These are phyloP conservation scores for Tragelaphus imberbis DNA, from an alignment of 2,113 vertebrate genomes.

Conservation along the genomic window DNA sequence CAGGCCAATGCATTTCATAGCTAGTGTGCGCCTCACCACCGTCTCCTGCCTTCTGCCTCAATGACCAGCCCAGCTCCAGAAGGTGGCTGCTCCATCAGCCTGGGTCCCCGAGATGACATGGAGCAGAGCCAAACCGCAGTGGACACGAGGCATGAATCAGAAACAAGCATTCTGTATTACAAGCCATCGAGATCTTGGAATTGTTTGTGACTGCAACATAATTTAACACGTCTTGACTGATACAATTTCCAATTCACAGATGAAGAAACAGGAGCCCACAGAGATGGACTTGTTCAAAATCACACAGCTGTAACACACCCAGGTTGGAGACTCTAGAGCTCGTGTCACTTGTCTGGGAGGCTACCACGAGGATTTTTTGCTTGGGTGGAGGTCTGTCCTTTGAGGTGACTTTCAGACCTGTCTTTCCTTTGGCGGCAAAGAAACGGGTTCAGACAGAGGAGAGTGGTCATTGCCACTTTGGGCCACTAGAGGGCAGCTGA, in stretches of 20 bases:
- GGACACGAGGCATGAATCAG: not conserved
- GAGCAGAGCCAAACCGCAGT: not conserved
- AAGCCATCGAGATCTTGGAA: not conserved
- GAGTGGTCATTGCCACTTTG: not conserved
- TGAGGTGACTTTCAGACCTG: not conserved
- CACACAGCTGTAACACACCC: not conserved
- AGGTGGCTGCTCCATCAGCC: not conserved
- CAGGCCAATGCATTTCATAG: not conserved
- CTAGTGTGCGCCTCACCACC: not conserved
- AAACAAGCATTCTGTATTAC: not conserved
- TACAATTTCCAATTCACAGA: not conserved
- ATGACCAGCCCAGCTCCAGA: not conserved
- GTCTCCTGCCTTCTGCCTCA: not conserved
- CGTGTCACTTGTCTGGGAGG: not conserved
- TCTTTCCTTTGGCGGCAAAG: not conserved
- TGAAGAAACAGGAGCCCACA: not conserved
- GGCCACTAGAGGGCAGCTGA: slow-evolving; percentile 47
- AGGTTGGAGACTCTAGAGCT: not conserved
- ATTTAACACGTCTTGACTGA: not conserved
- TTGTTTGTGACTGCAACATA: not conserved
- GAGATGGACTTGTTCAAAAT: not conserved
- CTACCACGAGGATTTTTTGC: not conserved
- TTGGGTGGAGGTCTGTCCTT: not conserved
- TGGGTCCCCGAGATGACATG: not conserved
- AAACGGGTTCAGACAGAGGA: fast-evolving